Percentiles rank a stretch among this genome's conserved stretches.
Conservation (phyloP, 2,888 invertebrate species). For the Erebia ligea region DNA sequence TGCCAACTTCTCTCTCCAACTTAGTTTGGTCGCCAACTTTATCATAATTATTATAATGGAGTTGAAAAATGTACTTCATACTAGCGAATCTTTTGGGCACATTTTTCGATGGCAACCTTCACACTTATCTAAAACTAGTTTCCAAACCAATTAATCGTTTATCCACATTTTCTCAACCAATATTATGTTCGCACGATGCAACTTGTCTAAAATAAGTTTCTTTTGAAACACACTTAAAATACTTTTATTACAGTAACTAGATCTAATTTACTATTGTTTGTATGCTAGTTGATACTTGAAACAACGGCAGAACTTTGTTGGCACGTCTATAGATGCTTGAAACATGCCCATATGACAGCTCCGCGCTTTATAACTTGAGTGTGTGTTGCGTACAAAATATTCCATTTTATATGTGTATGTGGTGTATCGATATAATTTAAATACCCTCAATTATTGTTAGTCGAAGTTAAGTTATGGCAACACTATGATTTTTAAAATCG, state of each 20-base stretch:
- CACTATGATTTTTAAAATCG: neutral
- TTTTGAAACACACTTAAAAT: too few species aligned
- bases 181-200: too few species aligned
- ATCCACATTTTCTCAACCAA: too few species aligned
- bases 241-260: too few species aligned
- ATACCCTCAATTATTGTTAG: slow-evolving; percentile 22
- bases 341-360: slow-evolving; percentile 35
- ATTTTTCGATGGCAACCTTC: too few species aligned
- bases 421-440: slow-evolving; percentile 31
- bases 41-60: neutral
- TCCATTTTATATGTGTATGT: slow-evolving; percentile 54
- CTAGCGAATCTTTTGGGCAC: too few species aligned
- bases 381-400: slow-evolving; percentile 59
- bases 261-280: too few species aligned
- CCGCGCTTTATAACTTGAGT: slow-evolving; percentile 47
- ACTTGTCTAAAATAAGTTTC: too few species aligned
- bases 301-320: neutral
- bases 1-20: neutral
- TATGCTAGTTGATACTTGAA: neutral
- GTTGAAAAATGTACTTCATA: too few species aligned
- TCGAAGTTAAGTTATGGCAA: slow-evolving; percentile 25
- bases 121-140: too few species aligned
- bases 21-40: neutral
- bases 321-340: slow-evolving; percentile 1
- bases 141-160: too few species aligned